Evolutionary conservation across 2,888 invertebrate genomes (phyloP).

Genomic region (Gandaritis pyraliata): DNA sequence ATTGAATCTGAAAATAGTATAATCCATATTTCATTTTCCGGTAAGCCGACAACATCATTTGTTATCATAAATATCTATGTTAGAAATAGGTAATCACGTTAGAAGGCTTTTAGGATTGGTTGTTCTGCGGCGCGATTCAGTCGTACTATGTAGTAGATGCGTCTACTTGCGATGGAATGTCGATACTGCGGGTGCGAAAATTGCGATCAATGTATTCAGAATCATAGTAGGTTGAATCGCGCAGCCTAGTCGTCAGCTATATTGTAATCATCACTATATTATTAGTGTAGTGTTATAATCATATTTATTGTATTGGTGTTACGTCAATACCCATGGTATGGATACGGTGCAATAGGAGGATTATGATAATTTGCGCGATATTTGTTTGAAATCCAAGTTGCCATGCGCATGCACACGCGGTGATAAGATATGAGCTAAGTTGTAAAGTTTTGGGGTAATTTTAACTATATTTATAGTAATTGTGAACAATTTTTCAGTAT

Average conservation of each 20-base stretch:
- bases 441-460: conserved; percentile 31
- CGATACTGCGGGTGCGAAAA: neutral
- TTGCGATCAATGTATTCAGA: neutral
- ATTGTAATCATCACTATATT: conserved; percentile 14
- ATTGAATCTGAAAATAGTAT: neutral
- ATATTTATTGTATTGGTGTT: conserved; percentile 17
- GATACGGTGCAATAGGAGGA: conserved; percentile 21
- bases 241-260: conserved; percentile 17
- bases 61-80: conserved; percentile 11
- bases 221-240: conserved; percentile 17
- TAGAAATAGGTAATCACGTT: conserved; percentile 18
- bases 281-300: conserved; percentile 12
- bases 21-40: conserved; percentile 15
- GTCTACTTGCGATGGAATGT: neutral
- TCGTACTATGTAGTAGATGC: conserved; percentile 6
- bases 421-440: conserved; percentile 32
- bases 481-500: conserved; percentile 17
- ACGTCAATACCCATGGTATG: conserved; percentile 30
- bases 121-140: conserved; percentile 17
- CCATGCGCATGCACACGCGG: conserved; percentile 31
- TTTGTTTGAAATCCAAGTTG: conserved; percentile 22
- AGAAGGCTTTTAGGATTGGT: conserved; percentile 21
- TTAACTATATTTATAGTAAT: conserved; percentile 19
- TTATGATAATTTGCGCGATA: conserved; percentile 25
- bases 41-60: conserved; percentile 10